phyloP scores from a whole-genome alignment of 2,113 vertebrate species.

The Strix aluco region DNA sequence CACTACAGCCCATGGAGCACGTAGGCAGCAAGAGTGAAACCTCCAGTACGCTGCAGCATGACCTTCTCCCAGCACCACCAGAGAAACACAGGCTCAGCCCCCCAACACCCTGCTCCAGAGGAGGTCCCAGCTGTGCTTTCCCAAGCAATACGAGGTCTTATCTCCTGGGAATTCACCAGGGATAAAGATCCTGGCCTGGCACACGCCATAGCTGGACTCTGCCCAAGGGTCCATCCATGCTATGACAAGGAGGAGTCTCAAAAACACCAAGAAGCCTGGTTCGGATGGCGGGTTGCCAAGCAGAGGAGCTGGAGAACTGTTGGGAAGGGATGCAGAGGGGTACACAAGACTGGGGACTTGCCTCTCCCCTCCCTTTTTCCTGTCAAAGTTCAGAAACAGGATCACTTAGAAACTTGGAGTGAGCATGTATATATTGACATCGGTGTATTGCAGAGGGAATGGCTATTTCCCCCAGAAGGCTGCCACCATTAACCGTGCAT shows the following conservation, averaged over 20 bases:
- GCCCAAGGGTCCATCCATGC: background rate
- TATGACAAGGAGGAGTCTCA: background rate
- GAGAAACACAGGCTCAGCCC: background rate
- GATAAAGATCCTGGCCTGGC: background rate
- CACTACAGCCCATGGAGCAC: background rate
- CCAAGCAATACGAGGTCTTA: background rate
- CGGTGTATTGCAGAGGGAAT: background rate
- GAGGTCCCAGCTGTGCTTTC: background rate
- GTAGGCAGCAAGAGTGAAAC: background rate
- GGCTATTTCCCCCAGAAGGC: background rate
- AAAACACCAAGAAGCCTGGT: background rate
- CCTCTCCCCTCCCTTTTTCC: background rate
- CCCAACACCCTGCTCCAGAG: background rate
- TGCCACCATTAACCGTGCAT: background rate
- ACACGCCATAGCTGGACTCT: no score
- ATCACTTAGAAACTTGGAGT: background rate
- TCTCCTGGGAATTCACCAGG: background rate
- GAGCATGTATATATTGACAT: no score
- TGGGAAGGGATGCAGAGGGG: background rate
- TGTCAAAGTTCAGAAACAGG: background rate
- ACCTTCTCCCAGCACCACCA: rapidly evolving
- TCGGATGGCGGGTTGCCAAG: rapidly evolving
- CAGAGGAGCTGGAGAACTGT: background rate
- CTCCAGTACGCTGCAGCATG: rapidly evolving
- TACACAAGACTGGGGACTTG: rapidly evolving